These are phyloP conservation scores for Zaprionus ghesquierei DNA, from an alignment of 1,140 invertebrate genomes.

Conservation along the genomic window DNA sequence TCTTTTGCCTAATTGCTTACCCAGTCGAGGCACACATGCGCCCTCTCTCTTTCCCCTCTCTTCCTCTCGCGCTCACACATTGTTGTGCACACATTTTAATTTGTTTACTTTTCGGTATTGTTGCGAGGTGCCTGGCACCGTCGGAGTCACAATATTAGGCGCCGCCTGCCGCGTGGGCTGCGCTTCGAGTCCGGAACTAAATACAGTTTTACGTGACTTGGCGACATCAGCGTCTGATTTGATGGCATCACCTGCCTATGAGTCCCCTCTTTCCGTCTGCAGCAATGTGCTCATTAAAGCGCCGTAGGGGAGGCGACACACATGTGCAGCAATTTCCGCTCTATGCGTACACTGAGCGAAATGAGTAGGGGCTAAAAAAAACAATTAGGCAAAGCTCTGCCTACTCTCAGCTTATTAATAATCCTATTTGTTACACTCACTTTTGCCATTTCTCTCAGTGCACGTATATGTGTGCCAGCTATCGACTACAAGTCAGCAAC, in stretches of 20 bases:
- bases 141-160: not conserved
- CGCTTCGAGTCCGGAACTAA: constrained; percentile 43
- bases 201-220: constrained; percentile 75
- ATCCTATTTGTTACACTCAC: not conserved
- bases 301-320: not conserved
- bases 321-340: constrained; percentile 17
- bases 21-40: constrained; percentile 22
- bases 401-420: not conserved
- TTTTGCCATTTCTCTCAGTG: not conserved
- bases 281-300: constrained; percentile 44
- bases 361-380: not conserved
- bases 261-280: not conserved
- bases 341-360: not conserved
- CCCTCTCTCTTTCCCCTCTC: not conserved
- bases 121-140: constrained; percentile 42
- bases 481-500: not conserved
- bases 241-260: constrained; percentile 28
- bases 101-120: constrained; percentile 73
- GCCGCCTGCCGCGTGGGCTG: constrained; percentile 13
- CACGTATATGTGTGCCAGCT: not conserved
- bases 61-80: constrained; percentile 20
- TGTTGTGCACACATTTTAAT: constrained; percentile 74
- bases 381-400: not conserved
- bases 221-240: constrained; percentile 63
- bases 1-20: constrained; percentile 58